Evolutionary conservation across 2,113 vertebrate genomes (phyloP).

Genomic region (Sebastes schlegelii): DNA sequence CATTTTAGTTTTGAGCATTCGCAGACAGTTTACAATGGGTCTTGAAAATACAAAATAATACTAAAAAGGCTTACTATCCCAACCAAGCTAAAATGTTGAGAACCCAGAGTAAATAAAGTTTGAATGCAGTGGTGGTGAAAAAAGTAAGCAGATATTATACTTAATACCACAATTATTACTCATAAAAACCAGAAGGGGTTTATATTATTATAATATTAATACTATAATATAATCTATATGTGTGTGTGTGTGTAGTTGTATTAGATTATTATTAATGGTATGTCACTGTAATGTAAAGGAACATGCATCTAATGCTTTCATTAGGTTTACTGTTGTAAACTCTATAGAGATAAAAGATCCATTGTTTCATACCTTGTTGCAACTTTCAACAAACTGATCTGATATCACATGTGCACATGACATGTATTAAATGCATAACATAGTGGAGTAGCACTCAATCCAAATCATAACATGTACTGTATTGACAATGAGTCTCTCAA

Average conservation of each 20-base stretch:
- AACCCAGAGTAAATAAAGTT: neutral
- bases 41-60: neutral
- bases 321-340: constrained; percentile 6
- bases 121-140: neutral
- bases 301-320: neutral
- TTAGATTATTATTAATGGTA: too few relatives aligned
- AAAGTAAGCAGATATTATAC: neutral
- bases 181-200: neutral
- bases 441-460: neutral
- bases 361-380: neutral
- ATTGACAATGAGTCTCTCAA: neutral
- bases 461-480: constrained; percentile 27
- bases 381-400: neutral
- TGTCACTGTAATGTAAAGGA: neutral
- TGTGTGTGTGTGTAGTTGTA: too few relatives aligned
- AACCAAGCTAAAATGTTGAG: neutral
- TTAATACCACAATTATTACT: neutral
- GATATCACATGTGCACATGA: constrained; percentile 10
- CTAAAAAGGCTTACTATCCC: neutral
- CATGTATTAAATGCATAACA: constrained; percentile 10
- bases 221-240: too few relatives aligned
- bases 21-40: neutral
- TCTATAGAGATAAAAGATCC: neutral
- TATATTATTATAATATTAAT: too few relatives aligned
- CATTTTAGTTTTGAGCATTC: neutral